phyloP scores from a whole-genome alignment of 2,797 vertebrate species.

The Muscicapa comitata region DNA sequence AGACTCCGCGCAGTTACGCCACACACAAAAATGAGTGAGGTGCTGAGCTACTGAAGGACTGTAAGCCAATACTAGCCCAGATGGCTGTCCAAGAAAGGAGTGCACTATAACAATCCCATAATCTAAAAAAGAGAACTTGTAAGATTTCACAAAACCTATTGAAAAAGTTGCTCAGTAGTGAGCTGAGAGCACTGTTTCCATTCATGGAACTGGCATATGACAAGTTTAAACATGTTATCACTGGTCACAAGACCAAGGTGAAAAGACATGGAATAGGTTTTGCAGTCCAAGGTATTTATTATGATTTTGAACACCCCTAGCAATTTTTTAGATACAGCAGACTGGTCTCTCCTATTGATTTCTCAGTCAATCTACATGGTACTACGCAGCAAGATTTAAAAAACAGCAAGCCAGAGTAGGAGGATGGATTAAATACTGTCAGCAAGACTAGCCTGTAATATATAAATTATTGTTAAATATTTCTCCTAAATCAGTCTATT shows the following conservation, averaged over 20 bases:
- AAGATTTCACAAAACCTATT: neutral
- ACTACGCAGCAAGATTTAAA: neutral
- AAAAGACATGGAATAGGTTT: neutral
- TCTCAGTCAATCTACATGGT: neutral
- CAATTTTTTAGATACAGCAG: neutral
- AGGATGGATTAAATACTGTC: neutral
- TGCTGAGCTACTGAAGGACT: neutral
- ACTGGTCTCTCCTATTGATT: neutral
- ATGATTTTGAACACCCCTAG: neutral
- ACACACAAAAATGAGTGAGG: neutral
- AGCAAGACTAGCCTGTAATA: neutral
- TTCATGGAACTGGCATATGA: neutral
- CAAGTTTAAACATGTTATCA: neutral
- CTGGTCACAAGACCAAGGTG: neutral
- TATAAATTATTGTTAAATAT: slow-evolving; percentile 2
- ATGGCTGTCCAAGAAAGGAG: neutral
- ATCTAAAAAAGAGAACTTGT: neutral
- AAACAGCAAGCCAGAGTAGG: neutral
- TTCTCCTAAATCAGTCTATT: neutral
- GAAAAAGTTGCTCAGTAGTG: neutral
- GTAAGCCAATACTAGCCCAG: neutral
- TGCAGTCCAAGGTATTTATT: neutral
- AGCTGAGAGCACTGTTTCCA: neutral
- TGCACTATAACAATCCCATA: neutral
- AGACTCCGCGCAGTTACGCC: fast-evolving